These are phyloP conservation scores for Cotesia chilonis DNA, from an alignment of 1,140 invertebrate genomes.

Conservation along the genomic window DNA sequence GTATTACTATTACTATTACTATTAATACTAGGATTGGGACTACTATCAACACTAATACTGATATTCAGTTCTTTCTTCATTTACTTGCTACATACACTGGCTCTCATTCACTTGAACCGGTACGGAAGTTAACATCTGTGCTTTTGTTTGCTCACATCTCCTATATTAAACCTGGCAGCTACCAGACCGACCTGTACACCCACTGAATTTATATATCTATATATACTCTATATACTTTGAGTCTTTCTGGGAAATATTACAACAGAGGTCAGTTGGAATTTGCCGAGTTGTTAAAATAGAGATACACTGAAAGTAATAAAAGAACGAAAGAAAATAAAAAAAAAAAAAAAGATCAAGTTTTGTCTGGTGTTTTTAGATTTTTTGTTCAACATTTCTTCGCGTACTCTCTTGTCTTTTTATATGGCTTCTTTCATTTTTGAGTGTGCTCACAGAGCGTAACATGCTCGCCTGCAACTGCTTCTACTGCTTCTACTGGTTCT, in stretches of 20 bases:
- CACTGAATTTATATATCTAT: constrained; percentile 32
- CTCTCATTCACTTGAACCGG: constrained; percentile 54
- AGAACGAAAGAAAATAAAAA: background rate
- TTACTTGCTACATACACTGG: constrained; percentile 43
- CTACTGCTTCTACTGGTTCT: too few relatives aligned
- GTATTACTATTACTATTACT: constrained; percentile 41
- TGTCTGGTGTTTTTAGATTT: constrained; percentile 2
- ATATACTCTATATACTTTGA: background rate
- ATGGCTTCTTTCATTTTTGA: background rate
- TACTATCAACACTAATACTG: background rate
- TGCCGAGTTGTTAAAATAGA: background rate
- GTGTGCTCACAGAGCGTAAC: too few relatives aligned
- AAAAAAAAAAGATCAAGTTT: background rate
- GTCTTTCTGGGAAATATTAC: constrained; percentile 50
- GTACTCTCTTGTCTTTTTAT: background rate
- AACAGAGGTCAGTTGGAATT: background rate
- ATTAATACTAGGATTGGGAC: constrained; percentile 34
- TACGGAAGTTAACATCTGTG: constrained; percentile 53
- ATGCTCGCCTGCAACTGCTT: too few relatives aligned
- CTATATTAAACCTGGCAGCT: constrained; percentile 58
- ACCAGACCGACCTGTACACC: constrained; percentile 27
- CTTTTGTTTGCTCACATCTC: constrained; percentile 66
- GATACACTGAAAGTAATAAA: background rate
- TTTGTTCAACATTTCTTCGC: constrained; percentile 3
- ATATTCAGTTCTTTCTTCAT: constrained; percentile 37